These are phyloP conservation scores for Rotaria socialis DNA, from an alignment of 2,888 invertebrate genomes.

Conservation along the genomic window DNA sequence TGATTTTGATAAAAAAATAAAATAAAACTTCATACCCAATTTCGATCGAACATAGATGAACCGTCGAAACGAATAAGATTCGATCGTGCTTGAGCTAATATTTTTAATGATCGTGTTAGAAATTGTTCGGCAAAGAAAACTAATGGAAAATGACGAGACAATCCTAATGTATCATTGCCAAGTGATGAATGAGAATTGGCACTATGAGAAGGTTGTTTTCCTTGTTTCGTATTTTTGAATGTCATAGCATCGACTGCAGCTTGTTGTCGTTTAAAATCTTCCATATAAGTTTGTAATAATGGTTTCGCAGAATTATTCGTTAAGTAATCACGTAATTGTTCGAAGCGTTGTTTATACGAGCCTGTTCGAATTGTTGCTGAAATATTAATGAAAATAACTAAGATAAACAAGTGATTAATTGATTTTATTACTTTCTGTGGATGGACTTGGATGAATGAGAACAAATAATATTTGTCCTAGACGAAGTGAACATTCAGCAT, in stretches of 20 bases:
- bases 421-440: not conserved
- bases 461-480: slow-evolving; percentile 53
- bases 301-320: not conserved
- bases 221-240: not conserved
- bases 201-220: not conserved
- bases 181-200: not conserved
- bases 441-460: slow-evolving; percentile 12
- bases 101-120: not conserved
- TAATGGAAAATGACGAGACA: not conserved
- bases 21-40: not conserved
- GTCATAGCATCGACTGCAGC: not conserved
- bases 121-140: slow-evolving; percentile 7
- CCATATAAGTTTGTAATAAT: not conserved
- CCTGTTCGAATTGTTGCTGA: not conserved
- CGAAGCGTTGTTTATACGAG: not conserved
- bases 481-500: slow-evolving; percentile 57
- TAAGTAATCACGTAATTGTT: not conserved
- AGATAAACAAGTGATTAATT: not conserved
- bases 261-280: slow-evolving; percentile 20
- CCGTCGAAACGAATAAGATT: slow-evolving; percentile 12
- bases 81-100: slow-evolving; percentile 9
- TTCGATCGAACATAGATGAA: slow-evolving; percentile 7
- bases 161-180: not conserved
- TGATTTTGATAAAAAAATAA: not conserved
- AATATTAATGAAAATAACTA: not conserved